Base-by-base conservation (phyloP, 1,140 invertebrate genomes). In the Drosophila grimshawi region DNA sequence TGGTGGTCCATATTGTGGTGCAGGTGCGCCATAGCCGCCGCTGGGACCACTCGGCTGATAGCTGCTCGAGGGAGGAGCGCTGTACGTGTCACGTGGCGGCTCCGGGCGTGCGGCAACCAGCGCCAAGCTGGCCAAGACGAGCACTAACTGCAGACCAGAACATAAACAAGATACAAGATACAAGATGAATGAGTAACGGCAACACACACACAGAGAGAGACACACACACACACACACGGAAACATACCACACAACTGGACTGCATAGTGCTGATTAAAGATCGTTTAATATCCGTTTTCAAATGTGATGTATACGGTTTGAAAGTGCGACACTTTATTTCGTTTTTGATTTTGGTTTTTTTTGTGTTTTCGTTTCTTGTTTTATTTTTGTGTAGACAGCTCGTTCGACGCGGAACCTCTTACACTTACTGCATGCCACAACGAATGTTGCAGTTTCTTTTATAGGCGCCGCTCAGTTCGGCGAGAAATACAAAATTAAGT, bases 1-100 rank as follows among this genome's bases (percentile, higher is more conserved):
- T 0, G 96, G 96, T 1, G 95, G 94, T 0, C 96, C 96, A 74
- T 97, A 97, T 56, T 94, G 94, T 1, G 95, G 94, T 0, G 94
- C 93, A 5, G 95, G 95, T 2, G 94, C 90, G 4, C 93, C 90
- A 46, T 91, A 91, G 59, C 83, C 79, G 7, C 90, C 86, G 41
- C 90, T 81, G 45, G 86, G 76, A 56, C 78, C 78, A 30, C 88
- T 90, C 0, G 90, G 90, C 71, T 90, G 80, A 41, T 88, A 88
- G 78, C 85, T 81, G 78, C 83, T 91, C 7, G 89, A 60, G 1
- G 89, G 89, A 41, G 90, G 90, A 5, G 86, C 90, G 55, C 86
- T 90, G 68, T 92, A 92, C 29, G 83, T 90, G 69, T 92, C 90
- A 79, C 90, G 90, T 46, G 90, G 90, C 11, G 90, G 90, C 72